Base-by-base conservation (phyloP, 2,888 invertebrate species). In the Hirtodrosophila duncani region DNA sequence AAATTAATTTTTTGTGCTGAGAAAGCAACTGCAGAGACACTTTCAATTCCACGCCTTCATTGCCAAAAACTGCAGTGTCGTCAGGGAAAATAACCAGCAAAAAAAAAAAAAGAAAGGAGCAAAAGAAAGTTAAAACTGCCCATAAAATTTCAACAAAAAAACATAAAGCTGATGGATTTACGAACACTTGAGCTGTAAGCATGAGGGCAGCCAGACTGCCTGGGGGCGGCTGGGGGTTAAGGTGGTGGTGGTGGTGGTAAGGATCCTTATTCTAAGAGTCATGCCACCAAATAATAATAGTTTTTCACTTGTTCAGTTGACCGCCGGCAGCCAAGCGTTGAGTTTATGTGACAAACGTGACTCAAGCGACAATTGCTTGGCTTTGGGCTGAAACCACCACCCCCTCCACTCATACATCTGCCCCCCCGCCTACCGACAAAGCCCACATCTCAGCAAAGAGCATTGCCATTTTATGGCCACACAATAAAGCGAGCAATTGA, bases 281-380 rank as follows among this genome's bases (percentile, higher is more conserved):
- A 51, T 59, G 68, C 59, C 60, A 75, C 75, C 81, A 81, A 72
- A 78, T 72, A 81, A 78, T 81, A 72, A 81, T 72, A 72, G 72
- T 72, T 72, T 74, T 79, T 72, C 75, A 72, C 72, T 72, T 81
- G 72, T 70, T 69, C 79, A 79, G 67, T 74, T 78, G 72, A 79
- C 79, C 79, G 72, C 63, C 59, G 56, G 55, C 67, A 68, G 72
- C 53, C 79, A 69, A 74, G 70, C 81, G 65, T 62, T 51, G 79
- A 74, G 65, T 77, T 81, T 78, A 83, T 80, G 75, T 66, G 74
- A 63, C 63, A 72, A 77, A 83, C 84, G 83, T 83, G 84, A 82
- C 84, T 75, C 59, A 55, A 59, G 64, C 66, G 81, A 66, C 75
- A 80, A 80, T 80, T 81, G 82, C 78, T 82, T 51, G 68, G 67